Percentiles rank a stretch among this genome's conserved stretches.
Conservation (phyloP, 1,140 invertebrate genomes). For the Geopemphigus sp. region DNA sequence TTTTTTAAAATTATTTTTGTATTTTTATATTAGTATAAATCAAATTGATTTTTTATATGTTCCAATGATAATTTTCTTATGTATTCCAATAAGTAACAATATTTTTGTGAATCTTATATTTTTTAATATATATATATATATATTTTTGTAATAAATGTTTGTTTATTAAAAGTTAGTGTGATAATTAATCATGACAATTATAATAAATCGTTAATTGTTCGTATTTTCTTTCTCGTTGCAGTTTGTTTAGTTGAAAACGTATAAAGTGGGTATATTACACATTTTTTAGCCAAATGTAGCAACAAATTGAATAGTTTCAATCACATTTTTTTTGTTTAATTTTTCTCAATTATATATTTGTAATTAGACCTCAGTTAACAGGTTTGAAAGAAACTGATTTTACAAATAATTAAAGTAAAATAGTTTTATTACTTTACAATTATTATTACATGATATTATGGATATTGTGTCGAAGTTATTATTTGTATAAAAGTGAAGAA, state of each 20-base stretch:
- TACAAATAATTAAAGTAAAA: no score
- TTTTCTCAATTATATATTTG: no score
- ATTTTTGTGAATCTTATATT: not conserved
- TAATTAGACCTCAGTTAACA: no score
- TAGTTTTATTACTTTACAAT: no score
- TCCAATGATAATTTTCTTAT: slow-evolving; percentile 18
- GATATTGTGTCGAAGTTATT: not conserved
- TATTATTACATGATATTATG: no score
- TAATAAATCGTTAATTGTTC: not conserved
- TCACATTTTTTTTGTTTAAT: no score
- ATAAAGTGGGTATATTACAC: no score
- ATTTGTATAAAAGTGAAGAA: not conserved
- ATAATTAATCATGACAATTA: no score
- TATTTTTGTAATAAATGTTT: slow-evolving; percentile 28
- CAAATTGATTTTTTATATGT: slow-evolving; percentile 40
- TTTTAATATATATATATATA: not conserved
- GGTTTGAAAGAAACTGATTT: no score
- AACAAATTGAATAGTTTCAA: no score
- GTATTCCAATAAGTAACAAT: not conserved
- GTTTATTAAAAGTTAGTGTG: no score
- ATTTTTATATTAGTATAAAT: slow-evolving; percentile 31
- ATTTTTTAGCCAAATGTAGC: no score
- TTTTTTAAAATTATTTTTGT: slow-evolving; percentile 31
- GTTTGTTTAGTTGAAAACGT: not conserved
- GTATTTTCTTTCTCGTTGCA: not conserved